These are phyloP conservation scores for Lepidurus couesii DNA, from an alignment of 1,140 invertebrate species.

Conservation along the genomic window DNA sequence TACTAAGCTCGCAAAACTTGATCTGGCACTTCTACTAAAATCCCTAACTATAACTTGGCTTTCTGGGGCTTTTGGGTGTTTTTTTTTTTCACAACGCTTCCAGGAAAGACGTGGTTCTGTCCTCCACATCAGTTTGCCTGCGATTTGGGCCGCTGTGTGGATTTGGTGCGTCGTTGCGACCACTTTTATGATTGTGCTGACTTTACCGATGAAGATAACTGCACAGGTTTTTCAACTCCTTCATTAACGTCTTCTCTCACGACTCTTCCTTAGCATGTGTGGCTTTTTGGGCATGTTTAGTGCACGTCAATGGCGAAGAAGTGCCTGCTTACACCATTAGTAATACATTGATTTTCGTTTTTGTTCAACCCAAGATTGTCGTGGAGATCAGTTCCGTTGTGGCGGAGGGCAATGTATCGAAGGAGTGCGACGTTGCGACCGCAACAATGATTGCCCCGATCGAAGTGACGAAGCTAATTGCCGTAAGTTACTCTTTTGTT, in stretches of 20 bases:
- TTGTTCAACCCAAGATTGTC: slow-evolving; percentile 40
- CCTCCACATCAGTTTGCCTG: slow-evolving; percentile 47
- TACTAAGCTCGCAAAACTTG: no score
- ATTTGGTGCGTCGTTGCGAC: slow-evolving; percentile 40
- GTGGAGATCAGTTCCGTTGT: slow-evolving; percentile 47
- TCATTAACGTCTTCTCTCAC: not conserved
- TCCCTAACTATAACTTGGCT: not conserved
- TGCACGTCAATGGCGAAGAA: not conserved
- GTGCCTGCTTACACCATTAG: not conserved
- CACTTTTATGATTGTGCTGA: slow-evolving; percentile 44
- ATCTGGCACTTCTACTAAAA: not conserved
- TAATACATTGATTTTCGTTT: not conserved
- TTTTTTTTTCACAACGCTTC: not conserved
- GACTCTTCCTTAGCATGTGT: slow-evolving; percentile 26
- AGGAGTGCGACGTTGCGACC: slow-evolving; percentile 67
- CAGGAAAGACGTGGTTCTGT: slow-evolving; percentile 23
- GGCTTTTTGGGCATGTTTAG: not conserved
- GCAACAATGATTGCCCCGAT: slow-evolving; percentile 81
- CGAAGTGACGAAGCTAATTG: slow-evolving; percentile 87
- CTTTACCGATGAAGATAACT: slow-evolving; percentile 45
- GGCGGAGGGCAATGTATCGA: slow-evolving; percentile 52
- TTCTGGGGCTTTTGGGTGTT: not conserved
- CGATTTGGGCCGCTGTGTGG: slow-evolving; percentile 45
- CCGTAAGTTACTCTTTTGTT: slow-evolving; percentile 42
- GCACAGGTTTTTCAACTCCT: slow-evolving; percentile 33